Base-by-base conservation (phyloP, 1,140 invertebrate genomes). In the Maconellicoccus hirsutus region DNA sequence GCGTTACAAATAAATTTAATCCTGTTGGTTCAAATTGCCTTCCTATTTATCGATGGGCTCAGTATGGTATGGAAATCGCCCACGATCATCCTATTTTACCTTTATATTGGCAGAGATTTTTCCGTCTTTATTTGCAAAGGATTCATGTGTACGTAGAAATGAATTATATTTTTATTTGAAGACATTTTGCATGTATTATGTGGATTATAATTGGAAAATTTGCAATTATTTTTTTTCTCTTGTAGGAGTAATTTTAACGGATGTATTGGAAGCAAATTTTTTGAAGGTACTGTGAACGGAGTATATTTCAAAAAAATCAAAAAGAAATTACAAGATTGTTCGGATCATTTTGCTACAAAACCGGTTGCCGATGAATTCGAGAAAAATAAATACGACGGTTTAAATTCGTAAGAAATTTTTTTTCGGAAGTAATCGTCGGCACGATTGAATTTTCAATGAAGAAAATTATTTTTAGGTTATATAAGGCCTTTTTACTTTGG, bases 81-180 rank as follows among this genome's bases (percentile, higher is more conserved):
- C 75, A 86, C 70, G 85, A 86, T 73, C 88, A 92, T 80, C 86
- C 89, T 12, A 76, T 92, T 10, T 78, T 89, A 16, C 85, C 88
- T 7, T 79, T 92, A 10, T 78, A 91, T 0, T 91, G 89, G 84
- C 91, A 93, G 77, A 86, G 88, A 75, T 93, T 93, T 77, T 92
- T 93, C 75, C 79, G 79, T 14, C 80, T 92, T 1, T 93, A 86
- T 76, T 81, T 93, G 38, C 83, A 86, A 66, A 78, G 87, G 75
- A 79, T 87, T 73, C 81, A 85, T 59, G 82, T 82, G 82, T 86
- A 76, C 75, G 74, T 76, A 22, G n/a, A n/a, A n/a, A n/a, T n/a
- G n/a, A n/a, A n/a, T n/a, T n/a, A n/a, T n/a, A n/a, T n/a, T 23
- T 63, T 23, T 21, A 19, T 19, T 16, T n/a, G n/a, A n/a, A n/a